phyloP scores from a whole-genome alignment of 2,888 invertebrate genomes.

The Horisme vitalbata region DNA sequence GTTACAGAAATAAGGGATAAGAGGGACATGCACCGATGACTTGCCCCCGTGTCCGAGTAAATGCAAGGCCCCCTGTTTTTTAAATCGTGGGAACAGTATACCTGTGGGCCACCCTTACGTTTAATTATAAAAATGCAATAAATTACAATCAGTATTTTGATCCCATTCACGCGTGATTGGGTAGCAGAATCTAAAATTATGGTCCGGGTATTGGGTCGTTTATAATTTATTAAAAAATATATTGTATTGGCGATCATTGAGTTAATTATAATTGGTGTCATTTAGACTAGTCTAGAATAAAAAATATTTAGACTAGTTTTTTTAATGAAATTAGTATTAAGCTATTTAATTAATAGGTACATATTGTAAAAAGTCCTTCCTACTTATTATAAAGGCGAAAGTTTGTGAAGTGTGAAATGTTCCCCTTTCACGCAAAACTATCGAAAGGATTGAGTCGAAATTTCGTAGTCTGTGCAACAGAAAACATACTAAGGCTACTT shows the following conservation, averaged over 20 bases:
- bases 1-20: constrained; percentile 20
- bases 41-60: constrained; percentile 59
- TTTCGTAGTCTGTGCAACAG: too few relatives aligned
- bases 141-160: constrained; percentile 76
- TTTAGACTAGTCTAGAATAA: too few relatives aligned
- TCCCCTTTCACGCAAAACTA: too few relatives aligned
- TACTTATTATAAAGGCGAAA: too few relatives aligned
- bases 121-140: constrained; percentile 72
- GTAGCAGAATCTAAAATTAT: constrained; percentile 51
- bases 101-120: constrained; percentile 62
- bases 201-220: constrained; percentile 18
- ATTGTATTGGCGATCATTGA: constrained; percentile 18
- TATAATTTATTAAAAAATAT: background rate
- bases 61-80: constrained; percentile 62
- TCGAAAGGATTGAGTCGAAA: too few relatives aligned
- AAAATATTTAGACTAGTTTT: too few relatives aligned
- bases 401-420: too few relatives aligned
- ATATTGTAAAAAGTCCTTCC: too few relatives aligned
- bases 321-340: too few relatives aligned
- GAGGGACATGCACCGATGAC: constrained; percentile 55
- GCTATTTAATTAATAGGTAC: too few relatives aligned
- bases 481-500: too few relatives aligned
- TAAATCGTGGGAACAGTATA: constrained; percentile 72
- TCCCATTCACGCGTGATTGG: constrained; percentile 63
- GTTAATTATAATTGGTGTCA: background rate